A percentile compares a stretch with the other conserved stretches of the same genome.
These are phyloP conservation scores for Melopsittacus undulatus DNA, from an alignment of 2,797 vertebrate species.

Conservation along the genomic window DNA sequence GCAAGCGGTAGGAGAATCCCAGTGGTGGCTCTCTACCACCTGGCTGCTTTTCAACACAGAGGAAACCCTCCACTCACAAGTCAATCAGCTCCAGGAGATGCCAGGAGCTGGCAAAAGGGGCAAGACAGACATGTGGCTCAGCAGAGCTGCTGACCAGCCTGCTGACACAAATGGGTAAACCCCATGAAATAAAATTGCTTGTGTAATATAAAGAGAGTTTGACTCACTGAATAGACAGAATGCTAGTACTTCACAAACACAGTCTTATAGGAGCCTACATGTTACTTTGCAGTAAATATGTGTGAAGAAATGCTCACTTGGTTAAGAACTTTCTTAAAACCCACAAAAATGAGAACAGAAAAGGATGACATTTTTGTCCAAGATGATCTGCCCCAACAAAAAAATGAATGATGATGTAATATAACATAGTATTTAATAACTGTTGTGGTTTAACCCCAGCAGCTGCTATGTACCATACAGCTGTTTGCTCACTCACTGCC, in stretches of 20 bases:
- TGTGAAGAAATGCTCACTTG: neutral
- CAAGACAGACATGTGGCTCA: neutral
- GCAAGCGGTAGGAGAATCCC: conserved; percentile 29
- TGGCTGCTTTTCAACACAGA: neutral
- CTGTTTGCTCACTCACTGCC: neutral
- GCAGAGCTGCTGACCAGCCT: neutral
- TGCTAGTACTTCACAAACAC: neutral
- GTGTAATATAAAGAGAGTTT: neutral
- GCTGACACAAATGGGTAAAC: neutral
- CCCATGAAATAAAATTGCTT: neutral
- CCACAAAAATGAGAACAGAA: neutral
- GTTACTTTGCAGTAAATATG: neutral
- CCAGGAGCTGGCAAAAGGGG: neutral
- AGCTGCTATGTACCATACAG: neutral
- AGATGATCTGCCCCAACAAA: neutral
- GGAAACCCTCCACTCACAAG: neutral
- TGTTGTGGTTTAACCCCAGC: neutral
- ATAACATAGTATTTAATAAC: neutral
- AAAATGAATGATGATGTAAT: neutral
- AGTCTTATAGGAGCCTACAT: neutral
- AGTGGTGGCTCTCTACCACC: conserved; percentile 10
- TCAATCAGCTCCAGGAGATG: conserved; percentile 8
- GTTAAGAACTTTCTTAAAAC: neutral
- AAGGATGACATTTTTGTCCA: neutral
- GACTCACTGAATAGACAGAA: neutral